phyloP scores from a whole-genome alignment of 2,113 vertebrate species.

The Gymnogyps californianus region DNA sequence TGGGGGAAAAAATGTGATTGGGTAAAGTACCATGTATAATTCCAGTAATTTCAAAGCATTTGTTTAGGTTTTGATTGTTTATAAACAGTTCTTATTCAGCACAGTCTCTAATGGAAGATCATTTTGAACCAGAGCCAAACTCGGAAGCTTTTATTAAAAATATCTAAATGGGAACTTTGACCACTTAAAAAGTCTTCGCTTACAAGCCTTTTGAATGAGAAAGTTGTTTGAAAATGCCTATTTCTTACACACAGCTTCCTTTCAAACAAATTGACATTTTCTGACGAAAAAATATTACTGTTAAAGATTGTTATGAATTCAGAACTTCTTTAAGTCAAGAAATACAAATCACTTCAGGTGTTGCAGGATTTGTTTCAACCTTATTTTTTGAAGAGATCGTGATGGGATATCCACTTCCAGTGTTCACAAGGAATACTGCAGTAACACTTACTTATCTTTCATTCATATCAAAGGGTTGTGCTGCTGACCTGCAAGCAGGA shows the following conservation, averaged over 20 bases:
- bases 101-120: not conserved
- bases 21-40: not conserved
- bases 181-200: not conserved
- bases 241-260: not conserved
- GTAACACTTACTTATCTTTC: not conserved
- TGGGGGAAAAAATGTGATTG: not conserved
- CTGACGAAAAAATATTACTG: not conserved
- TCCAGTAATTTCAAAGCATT: not conserved
- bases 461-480: not conserved
- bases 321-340: not conserved
- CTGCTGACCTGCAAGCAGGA: not conserved
- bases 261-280: not conserved
- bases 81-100: not conserved
- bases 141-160: not conserved
- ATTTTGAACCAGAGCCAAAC: not conserved
- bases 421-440: not conserved
- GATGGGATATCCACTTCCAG: not conserved
- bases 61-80: not conserved
- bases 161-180: not conserved
- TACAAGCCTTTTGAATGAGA: not conserved
- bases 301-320: not conserved
- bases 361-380: not conserved
- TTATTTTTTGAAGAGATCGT: not conserved
- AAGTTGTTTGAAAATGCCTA: not conserved
- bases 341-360: not conserved